These are phyloP conservation scores for Trichogramma evanescens DNA, from an alignment of 2,888 invertebrate genomes.

Conservation along the genomic window DNA sequence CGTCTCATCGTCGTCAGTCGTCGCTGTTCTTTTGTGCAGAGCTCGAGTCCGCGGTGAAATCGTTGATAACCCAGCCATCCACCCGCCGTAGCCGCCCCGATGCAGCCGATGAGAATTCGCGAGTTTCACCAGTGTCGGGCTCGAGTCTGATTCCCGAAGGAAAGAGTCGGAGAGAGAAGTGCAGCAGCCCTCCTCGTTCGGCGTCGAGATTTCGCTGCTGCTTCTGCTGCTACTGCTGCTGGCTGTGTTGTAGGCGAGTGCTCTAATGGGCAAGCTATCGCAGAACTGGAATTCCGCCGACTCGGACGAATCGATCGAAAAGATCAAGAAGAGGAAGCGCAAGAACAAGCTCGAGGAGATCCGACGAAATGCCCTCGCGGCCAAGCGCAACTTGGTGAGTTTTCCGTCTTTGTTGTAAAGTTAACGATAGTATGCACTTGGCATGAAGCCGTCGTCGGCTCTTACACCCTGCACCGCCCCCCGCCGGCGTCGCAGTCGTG, in stretches of 20 bases:
- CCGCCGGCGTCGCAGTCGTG: no score
- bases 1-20: no score
- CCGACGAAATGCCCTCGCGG: constrained; percentile 16
- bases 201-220: neutral
- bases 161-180: neutral
- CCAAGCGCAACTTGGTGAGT: constrained; percentile 18
- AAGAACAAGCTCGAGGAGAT: constrained; percentile 18
- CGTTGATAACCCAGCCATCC: no score
- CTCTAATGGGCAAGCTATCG: constrained; percentile 6
- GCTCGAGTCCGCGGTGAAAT: no score
- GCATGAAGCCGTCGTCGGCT: no score
- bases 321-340: constrained; percentile 4
- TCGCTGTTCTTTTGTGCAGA: no score
- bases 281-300: neutral
- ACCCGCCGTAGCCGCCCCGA: no score
- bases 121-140: no score
- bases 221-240: neutral
- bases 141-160: neutral
- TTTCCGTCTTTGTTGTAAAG: neutral
- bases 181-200: neutral
- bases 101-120: no score
- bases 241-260: neutral
- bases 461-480: no score
- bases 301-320: neutral
- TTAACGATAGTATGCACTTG: no score